phyloP scores from a whole-genome alignment of 2,113 vertebrate genomes.

The Falco punctatus region DNA sequence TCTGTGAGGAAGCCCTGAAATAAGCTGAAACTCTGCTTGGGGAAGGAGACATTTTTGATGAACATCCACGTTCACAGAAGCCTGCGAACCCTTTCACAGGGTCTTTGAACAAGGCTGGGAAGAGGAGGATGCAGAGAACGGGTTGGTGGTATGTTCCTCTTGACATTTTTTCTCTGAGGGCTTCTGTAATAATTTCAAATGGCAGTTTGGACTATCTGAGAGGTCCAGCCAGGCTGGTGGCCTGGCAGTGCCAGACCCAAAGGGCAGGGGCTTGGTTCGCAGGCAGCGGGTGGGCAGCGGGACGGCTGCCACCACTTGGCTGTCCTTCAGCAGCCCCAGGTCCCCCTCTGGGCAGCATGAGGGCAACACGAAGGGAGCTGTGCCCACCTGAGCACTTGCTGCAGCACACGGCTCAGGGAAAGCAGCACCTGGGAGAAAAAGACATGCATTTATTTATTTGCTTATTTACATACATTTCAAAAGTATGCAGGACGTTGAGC shows the following conservation, averaged over 20 bases:
- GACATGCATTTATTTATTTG: background rate
- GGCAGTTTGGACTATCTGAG: background rate
- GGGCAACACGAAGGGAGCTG: background rate
- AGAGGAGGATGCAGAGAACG: background rate
- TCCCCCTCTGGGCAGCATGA: background rate
- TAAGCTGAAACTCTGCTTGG: background rate
- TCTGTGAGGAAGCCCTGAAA: background rate
- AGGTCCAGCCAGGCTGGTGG: background rate
- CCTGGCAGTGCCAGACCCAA: background rate
- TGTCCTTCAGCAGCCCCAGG: background rate
- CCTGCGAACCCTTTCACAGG: background rate
- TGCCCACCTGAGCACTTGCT: accelerated
- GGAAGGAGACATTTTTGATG: background rate
- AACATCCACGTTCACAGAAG: background rate
- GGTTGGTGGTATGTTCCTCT: background rate
- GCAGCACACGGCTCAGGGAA: background rate
- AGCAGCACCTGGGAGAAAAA: background rate
- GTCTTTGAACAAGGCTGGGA: background rate
- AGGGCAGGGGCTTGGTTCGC: background rate
- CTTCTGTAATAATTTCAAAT: background rate
- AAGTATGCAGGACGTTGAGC: background rate
- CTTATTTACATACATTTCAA: background rate
- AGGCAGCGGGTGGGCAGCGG: background rate
- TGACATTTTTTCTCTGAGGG: background rate
- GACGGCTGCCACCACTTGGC: background rate